Conservation (phyloP, 2,113 vertebrate species). For the Chionodraco myersi region DNA sequence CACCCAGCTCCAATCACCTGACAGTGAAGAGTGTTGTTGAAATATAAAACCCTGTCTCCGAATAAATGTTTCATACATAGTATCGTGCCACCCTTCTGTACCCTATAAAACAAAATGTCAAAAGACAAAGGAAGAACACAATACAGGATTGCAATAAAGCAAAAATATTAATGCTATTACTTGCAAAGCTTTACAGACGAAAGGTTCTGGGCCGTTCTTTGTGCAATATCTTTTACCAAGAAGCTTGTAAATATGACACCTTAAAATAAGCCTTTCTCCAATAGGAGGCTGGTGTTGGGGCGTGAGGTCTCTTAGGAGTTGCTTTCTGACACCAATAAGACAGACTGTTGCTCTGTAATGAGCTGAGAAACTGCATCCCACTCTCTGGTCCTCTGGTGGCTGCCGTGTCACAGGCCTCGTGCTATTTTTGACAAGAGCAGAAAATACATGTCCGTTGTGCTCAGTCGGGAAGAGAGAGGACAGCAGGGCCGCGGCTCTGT, state of each 20-base stretch:
- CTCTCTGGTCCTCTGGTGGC: constrained; percentile 35
- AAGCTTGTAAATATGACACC: not conserved
- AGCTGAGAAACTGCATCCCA: constrained; percentile 54
- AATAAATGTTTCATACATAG: no score
- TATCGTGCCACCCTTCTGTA: no score
- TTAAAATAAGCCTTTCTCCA: constrained; percentile 6
- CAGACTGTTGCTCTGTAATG: constrained; percentile 51
- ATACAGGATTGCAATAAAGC: no score
- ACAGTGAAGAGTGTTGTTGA: not conserved
- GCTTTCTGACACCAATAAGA: constrained; percentile 55
- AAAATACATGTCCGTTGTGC: constrained; percentile 26
- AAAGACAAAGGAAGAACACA: no score
- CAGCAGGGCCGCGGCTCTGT: not conserved
- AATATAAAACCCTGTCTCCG: no score
- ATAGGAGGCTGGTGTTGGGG: constrained; percentile 5
- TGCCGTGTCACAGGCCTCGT: constrained; percentile 21
- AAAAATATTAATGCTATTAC: no score
- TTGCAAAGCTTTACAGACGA: no score
- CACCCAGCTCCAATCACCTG: not conserved
- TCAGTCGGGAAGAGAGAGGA: not conserved
- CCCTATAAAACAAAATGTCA: no score
- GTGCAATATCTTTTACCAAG: no score
- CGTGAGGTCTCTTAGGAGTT: constrained; percentile 43
- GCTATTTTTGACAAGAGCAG: constrained; percentile 60
- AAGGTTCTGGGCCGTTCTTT: no score